Conservation (phyloP, 1,140 invertebrate genomes). For the Megathymus violae region DNA sequence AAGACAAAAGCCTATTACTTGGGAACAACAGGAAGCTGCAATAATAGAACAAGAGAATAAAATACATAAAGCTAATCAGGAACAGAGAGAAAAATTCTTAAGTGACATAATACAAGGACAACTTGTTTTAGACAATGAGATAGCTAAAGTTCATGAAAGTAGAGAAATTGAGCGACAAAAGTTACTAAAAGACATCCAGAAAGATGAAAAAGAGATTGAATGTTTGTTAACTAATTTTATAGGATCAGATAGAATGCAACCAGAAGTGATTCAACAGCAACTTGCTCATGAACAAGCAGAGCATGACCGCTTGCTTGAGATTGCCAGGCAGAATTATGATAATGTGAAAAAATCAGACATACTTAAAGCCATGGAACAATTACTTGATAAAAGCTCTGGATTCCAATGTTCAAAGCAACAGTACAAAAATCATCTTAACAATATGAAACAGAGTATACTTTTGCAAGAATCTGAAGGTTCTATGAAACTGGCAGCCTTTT, state of each 20-base stretch:
- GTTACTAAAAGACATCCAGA: conserved; percentile 84
- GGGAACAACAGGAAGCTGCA: conserved; percentile 78
- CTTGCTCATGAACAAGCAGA: conserved; percentile 87
- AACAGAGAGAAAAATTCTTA: conserved; percentile 84
- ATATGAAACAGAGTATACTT: conserved; percentile 84
- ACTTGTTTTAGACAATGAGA: conserved; percentile 85
- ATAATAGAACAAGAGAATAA: conserved; percentile 74
- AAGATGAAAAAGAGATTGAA: conserved; percentile 87
- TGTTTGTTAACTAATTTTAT: conserved; percentile 87
- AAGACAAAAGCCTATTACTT: conserved; percentile 59
- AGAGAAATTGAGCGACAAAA: conserved; percentile 86
- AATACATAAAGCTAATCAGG: conserved; percentile 75
- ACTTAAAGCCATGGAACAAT: conserved; percentile 86
- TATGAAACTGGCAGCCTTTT: conserved; percentile 84
- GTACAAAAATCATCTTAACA: conserved; percentile 85
- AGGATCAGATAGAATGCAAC: conserved; percentile 83
- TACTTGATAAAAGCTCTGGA: conserved; percentile 88
- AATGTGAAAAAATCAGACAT: conserved; percentile 83
- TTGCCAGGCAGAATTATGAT: conserved; percentile 82
- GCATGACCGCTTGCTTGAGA: conserved; percentile 85
- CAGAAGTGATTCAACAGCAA: conserved; percentile 85
- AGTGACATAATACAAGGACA: conserved; percentile 86
- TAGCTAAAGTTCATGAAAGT: conserved; percentile 87
- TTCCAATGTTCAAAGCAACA: conserved; percentile 84
- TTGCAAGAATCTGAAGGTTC: conserved; percentile 83